Conservation (phyloP, 2,113 vertebrate genomes). For the Burhinus bistriatus region DNA sequence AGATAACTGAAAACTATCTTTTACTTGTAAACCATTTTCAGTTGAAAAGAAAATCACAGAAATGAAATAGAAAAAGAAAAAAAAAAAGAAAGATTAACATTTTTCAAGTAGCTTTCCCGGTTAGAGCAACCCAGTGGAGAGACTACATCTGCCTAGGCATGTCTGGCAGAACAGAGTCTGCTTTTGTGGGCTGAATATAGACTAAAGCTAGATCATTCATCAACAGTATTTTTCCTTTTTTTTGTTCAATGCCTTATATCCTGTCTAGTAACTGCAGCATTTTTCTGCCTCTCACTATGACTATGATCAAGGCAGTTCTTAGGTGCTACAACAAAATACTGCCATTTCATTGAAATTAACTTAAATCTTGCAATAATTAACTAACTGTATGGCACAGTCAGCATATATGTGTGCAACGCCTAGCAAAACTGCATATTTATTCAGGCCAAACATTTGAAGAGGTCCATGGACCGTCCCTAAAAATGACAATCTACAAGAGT, state of each 20-base stretch:
- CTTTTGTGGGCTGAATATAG: neutral
- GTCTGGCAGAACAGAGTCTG: neutral
- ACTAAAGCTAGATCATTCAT: neutral
- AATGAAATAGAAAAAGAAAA: neutral
- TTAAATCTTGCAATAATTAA: neutral
- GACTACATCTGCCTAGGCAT: neutral
- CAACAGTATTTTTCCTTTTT: neutral
- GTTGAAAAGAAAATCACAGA: neutral
- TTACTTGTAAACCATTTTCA: neutral
- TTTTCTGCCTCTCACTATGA: neutral
- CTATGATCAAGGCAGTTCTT: neutral
- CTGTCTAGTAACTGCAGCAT: neutral
- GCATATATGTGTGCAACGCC: neutral
- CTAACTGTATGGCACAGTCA: neutral
- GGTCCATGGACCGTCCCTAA: neutral
- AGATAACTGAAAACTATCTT: neutral
- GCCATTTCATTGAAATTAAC: neutral
- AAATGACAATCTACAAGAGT: neutral
- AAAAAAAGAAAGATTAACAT: accelerated
- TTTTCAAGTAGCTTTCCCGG: neutral
- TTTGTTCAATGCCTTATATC: neutral
- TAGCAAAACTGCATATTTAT: neutral
- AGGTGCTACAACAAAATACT: neutral
- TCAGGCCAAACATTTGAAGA: neutral
- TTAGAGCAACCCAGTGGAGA: neutral